Percentiles rank a stretch among this genome's conserved stretches.
phyloP scores from a whole-genome alignment of 2,888 invertebrate genomes.

The Orthosia cruda region DNA sequence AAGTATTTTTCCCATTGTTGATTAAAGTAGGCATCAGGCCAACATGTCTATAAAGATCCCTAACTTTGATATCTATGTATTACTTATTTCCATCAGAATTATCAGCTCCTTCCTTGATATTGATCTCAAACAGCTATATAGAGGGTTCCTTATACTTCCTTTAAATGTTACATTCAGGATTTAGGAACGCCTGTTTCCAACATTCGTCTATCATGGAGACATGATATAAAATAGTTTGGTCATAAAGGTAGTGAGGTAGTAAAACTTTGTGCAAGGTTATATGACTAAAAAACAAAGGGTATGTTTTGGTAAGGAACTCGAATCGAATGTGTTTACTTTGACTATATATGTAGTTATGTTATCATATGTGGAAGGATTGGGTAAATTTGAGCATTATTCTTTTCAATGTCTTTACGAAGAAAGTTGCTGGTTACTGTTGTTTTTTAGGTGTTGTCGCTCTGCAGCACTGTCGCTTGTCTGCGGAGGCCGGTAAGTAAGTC shows the following conservation, averaged over 20 bases:
- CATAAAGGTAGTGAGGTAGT: conserved; percentile 59
- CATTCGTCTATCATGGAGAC: conserved; percentile 29
- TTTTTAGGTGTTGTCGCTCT: too few relatives aligned
- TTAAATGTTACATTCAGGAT: conserved; percentile 23
- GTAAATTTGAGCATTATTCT: conserved; percentile 5
- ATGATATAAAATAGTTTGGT: conserved; percentile 61
- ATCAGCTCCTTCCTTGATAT: neutral
- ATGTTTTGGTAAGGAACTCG: conserved; percentile 24
- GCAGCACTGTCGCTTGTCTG: too few relatives aligned
- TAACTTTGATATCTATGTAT: neutral
- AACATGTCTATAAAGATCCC: neutral
- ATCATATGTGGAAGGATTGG: neutral
- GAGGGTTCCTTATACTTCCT: conserved; percentile 14
- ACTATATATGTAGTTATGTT: neutral
- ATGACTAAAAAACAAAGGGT: conserved; percentile 39
- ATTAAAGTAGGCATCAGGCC: neutral
- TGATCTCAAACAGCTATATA: conserved; percentile 15
- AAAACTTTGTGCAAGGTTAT: conserved; percentile 55
- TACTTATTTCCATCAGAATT: neutral
- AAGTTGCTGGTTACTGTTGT: too few relatives aligned
- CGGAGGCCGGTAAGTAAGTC: too few relatives aligned
- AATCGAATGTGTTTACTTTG: conserved; percentile 9
- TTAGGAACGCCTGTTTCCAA: conserved; percentile 37
- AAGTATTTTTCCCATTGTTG: neutral
- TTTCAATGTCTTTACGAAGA: conserved; percentile 3